Evolutionary conservation across 2,888 invertebrate genomes (phyloP).

Genomic region (Crioceris asparagi): DNA sequence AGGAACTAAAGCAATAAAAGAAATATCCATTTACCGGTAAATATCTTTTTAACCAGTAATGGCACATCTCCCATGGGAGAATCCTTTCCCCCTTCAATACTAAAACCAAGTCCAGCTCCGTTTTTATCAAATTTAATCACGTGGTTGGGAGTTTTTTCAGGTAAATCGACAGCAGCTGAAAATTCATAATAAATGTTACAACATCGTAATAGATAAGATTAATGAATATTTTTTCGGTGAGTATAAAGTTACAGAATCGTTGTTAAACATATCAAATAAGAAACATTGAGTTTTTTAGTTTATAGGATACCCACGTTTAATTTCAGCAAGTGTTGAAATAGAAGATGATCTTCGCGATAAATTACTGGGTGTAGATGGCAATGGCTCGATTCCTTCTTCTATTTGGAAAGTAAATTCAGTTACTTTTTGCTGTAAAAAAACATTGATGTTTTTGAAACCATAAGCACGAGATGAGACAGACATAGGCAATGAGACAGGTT

Average conservation of each 20-base stretch:
- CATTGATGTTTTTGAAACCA: too few species aligned
- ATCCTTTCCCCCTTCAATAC: constrained; percentile 86
- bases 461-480: too few species aligned
- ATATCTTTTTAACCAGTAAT: constrained; percentile 83
- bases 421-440: constrained; percentile 53
- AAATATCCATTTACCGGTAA: constrained; percentile 58
- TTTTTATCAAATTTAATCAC: constrained; percentile 53
- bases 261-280: too few species aligned
- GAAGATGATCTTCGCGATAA: constrained; percentile 19
- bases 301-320: too few species aligned
- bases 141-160: too few species aligned
- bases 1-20: constrained; percentile 3
- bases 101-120: constrained; percentile 87
- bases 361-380: constrained; percentile 16
- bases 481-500: too few species aligned
- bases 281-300: too few species aligned
- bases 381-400: constrained; percentile 20
- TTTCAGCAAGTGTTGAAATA: constrained; percentile 16
- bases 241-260: too few species aligned
- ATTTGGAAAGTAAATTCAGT: constrained; percentile 71
- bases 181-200: neutral
- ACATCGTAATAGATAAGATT: too few species aligned
- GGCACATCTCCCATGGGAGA: constrained; percentile 85
- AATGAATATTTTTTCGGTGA: too few species aligned
- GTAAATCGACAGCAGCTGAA: constrained; percentile 10